Evolutionary conservation across 2,797 vertebrate genomes (phyloP), one percentile per base, ranked within the genome.

Genomic region (Megalops cyprinoides): DNA sequence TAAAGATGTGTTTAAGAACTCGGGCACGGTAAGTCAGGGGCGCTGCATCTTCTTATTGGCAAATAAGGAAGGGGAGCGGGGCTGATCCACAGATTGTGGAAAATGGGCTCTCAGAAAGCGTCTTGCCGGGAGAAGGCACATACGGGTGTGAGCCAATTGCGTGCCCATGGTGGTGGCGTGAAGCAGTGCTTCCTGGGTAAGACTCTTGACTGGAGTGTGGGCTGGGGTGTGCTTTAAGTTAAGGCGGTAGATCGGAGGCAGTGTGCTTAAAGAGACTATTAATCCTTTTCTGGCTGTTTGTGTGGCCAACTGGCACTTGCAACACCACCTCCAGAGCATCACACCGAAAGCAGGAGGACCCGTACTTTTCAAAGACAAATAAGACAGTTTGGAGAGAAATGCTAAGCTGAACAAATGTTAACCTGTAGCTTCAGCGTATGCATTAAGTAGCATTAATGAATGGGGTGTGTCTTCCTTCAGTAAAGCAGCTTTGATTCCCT

Each of bases 1-100:
- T 94, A 94, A 92, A 92, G 92, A 95, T 92, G 92, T 89, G 82
- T 94, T 93, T 92, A 92, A 94, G 91, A 90, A 88, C 90, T 85
- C 85, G 83, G 89, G 87, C 86, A 37, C 62, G 62, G 91, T 87
- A 28, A 86, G 91, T 65, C 62, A 82, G 8, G 49, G 76, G 74
- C 67, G 81, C 76, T 42, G 81, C 88, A 86, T 89, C 62, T 65
- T 91, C 85, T 91, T 90, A 86, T 88, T 81, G 60, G 82, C 82
- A 86, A 84, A 87, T 65, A 82, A 86, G 87, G 65, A 76, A 69
- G 69, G 84, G 76, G 37, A 60, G 74, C n/a, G 55, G 65, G 85
- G 84, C 89, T 91, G 91, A 93, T 90, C 89, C 90, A 81, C 88
- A 90, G 89, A 90, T 91, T 92, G 90, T 76, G 85, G 87, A 69